phyloP scores from a whole-genome alignment of 2,888 invertebrate genomes.

The Acleris cristana region DNA sequence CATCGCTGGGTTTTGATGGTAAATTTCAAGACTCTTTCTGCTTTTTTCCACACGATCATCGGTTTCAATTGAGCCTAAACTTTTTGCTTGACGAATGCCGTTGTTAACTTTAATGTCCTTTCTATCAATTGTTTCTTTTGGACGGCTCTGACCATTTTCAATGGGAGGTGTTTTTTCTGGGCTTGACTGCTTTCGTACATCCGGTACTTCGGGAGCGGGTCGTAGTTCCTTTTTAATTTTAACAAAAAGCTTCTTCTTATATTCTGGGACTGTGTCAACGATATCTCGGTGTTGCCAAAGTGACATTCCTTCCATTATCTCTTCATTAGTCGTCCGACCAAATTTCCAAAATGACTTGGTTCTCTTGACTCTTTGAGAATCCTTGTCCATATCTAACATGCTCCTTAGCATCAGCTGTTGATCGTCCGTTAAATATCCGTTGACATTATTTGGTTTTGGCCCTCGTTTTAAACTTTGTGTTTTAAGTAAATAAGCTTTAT shows the following conservation, averaged over 20 bases:
- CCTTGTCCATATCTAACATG: constrained; percentile 83
- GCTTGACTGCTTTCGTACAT: constrained; percentile 57
- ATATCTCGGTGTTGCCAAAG: constrained; percentile 93
- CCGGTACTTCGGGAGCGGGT: constrained; percentile 73
- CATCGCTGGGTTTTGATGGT: constrained; percentile 62
- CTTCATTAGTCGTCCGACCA: constrained; percentile 87
- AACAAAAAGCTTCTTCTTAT: constrained; percentile 76
- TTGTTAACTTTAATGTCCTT: constrained; percentile 71
- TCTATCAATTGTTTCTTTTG: constrained; percentile 77
- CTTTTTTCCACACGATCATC: constrained; percentile 67
- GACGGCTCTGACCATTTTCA: constrained; percentile 60
- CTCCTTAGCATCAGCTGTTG: constrained; percentile 79
- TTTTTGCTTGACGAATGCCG: constrained; percentile 78
- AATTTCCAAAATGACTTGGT: constrained; percentile 95
- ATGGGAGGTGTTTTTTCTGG: constrained; percentile 58
- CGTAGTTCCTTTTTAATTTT: constrained; percentile 75
- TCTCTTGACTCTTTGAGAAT: constrained; percentile 88
- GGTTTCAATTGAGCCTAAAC: constrained; percentile 76
- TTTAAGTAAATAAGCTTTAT: constrained; percentile 75
- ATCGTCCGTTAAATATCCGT: constrained; percentile 82
- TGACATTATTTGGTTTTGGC: constrained; percentile 63
- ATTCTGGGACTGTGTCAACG: constrained; percentile 87
- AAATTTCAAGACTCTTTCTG: constrained; percentile 58
- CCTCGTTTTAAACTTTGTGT: constrained; percentile 78
- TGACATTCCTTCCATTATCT: constrained; percentile 93